These are phyloP conservation scores for Gnathonemus longibarbis DNA, from an alignment of 2,113 vertebrate genomes.

Conservation along the genomic window DNA sequence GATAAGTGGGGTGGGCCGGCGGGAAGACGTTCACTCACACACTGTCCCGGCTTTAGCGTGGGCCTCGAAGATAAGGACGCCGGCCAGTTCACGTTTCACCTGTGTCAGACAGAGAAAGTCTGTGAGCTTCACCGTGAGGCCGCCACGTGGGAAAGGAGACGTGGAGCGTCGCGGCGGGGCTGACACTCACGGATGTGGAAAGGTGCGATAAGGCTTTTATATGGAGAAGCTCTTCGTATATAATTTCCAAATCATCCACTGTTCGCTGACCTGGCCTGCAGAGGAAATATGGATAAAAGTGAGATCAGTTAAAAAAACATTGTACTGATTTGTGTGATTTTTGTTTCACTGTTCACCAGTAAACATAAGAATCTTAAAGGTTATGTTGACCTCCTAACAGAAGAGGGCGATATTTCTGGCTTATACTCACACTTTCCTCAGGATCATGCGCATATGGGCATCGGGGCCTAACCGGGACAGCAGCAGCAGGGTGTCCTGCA, in stretches of 20 bases:
- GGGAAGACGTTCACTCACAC: constrained; percentile 66
- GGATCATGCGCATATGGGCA: constrained; percentile 94
- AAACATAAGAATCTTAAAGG: background rate
- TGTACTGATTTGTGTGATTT: background rate
- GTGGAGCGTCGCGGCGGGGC: constrained; percentile 9
- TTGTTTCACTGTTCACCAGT: background rate
- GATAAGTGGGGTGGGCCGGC: too few relatives aligned
- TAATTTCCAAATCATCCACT: constrained; percentile 90
- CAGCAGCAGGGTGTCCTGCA: constrained; percentile 88
- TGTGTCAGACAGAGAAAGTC: constrained; percentile 32
- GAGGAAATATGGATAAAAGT: background rate
- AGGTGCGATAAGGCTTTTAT: constrained; percentile 97
- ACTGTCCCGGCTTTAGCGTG: constrained; percentile 96
- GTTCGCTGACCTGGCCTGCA: constrained; percentile 88
- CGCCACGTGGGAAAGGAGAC: background rate
- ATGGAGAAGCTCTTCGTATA: constrained; percentile 95
- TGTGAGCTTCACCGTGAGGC: background rate
- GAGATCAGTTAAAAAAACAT: background rate
- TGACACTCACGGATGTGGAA: constrained; percentile 83
- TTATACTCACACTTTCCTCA: constrained; percentile 82
- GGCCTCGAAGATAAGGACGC: constrained; percentile 92
- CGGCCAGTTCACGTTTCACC: constrained; percentile 90
- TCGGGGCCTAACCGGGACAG: constrained; percentile 91
- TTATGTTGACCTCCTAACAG: background rate
- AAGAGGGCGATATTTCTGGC: background rate